phyloP scores from a whole-genome alignment of 1,140 invertebrate species.

The Ips typographus region DNA sequence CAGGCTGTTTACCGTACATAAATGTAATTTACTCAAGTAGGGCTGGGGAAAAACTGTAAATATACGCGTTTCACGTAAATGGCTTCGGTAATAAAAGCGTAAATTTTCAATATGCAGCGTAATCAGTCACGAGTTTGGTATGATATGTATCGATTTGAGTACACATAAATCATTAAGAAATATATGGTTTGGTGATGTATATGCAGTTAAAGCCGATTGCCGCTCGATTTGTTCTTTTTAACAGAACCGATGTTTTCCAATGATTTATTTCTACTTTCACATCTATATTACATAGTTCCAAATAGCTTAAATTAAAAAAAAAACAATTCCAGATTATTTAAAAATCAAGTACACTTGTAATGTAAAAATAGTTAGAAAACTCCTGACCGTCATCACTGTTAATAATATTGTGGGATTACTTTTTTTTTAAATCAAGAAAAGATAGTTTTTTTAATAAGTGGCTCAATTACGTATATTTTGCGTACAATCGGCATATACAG shows the following conservation, averaged over 20 bases:
- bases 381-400: too few relatives aligned
- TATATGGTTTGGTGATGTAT: slow-evolving; percentile 5
- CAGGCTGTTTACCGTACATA: not conserved
- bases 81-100: slow-evolving; percentile 4
- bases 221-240: slow-evolving; percentile 6
- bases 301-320: too few relatives aligned
- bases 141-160: slow-evolving; percentile 13
- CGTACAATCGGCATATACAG: too few relatives aligned
- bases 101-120: slow-evolving; percentile 6
- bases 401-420: too few relatives aligned
- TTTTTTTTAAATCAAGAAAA: too few relatives aligned
- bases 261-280: not conserved
- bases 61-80: too few relatives aligned
- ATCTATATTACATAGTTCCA: too few relatives aligned
- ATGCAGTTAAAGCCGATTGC: slow-evolving; percentile 7
- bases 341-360: too few relatives aligned
- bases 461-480: too few relatives aligned
- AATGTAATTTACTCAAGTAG: not conserved
- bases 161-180: slow-evolving; percentile 14
- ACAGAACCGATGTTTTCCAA: not conserved
- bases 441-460: too few relatives aligned
- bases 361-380: too few relatives aligned
- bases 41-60: not conserved
- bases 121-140: slow-evolving; percentile 7
- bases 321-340: too few relatives aligned